These are phyloP conservation scores for Tonatia bakeri DNA, from an alignment of 2,113 vertebrate genomes.

Conservation along the genomic window DNA sequence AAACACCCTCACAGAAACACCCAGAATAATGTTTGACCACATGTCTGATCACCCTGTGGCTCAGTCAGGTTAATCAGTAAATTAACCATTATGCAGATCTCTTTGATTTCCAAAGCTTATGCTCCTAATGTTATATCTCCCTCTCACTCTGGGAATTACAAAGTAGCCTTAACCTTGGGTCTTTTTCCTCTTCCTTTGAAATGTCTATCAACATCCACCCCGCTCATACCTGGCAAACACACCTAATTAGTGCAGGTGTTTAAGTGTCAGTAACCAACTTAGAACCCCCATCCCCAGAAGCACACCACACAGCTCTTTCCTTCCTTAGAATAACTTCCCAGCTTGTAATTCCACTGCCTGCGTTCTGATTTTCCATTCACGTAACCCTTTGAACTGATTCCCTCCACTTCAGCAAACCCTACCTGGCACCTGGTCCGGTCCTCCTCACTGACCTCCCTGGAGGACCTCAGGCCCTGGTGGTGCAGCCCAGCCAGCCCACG, in stretches of 20 bases:
- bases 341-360: neutral
- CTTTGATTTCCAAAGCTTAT: neutral
- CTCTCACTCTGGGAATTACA: neutral
- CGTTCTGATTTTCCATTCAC: neutral
- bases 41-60: neutral
- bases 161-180: neutral
- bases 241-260: neutral
- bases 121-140: neutral
- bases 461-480: neutral
- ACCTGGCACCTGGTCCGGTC: neutral
- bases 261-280: neutral
- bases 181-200: neutral
- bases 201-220: neutral
- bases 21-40: too few species aligned
- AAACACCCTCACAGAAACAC: too few species aligned
- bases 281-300: neutral
- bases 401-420: neutral
- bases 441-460: neutral
- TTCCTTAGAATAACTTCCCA: neutral
- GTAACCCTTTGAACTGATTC: neutral
- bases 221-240: neutral
- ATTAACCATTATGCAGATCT: neutral
- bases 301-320: neutral
- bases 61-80: neutral
- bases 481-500: neutral